Conservation (phyloP, 1,140 invertebrate genomes). For the Ceratina japonica region DNA sequence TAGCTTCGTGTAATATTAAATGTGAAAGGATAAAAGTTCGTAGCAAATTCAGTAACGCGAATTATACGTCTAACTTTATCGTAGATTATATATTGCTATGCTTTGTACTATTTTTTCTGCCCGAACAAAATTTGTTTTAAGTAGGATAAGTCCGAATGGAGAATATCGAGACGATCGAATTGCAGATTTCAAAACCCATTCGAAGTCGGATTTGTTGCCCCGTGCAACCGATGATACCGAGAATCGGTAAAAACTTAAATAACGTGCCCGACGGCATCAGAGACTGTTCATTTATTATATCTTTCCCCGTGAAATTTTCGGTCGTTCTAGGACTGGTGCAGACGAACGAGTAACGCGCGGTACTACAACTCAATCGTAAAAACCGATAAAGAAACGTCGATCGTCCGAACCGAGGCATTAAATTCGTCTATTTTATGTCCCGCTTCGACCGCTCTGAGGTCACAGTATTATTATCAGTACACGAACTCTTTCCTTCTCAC, state of each 20-base stretch:
- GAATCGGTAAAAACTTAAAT: conserved; percentile 25
- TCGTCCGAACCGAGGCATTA: too few species aligned
- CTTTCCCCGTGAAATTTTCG: not conserved
- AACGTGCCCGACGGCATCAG: not conserved
- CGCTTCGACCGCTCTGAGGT: not conserved
- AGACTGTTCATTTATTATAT: conserved; percentile 32
- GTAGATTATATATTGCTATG: conserved; percentile 42
- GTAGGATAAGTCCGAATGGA: not conserved
- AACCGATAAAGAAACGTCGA: too few species aligned
- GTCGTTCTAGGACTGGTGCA: not conserved
- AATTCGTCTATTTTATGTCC: too few species aligned
- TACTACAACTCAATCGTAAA: too few species aligned
- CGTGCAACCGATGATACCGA: not conserved
- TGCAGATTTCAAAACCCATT: conserved; percentile 1
- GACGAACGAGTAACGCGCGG: too few species aligned
- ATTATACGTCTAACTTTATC: conserved; percentile 30
- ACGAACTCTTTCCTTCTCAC: too few species aligned
- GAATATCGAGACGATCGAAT: conserved; percentile 47
- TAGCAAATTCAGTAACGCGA: conserved; percentile 12
- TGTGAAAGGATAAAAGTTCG: conserved; percentile 6
- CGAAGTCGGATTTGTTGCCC: not conserved
- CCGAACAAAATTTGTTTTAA: conserved; percentile 8
- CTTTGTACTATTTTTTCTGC: conserved; percentile 40
- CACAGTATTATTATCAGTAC: not conserved
- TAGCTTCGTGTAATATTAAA: not conserved